These are phyloP conservation scores for Hedychridium roseum DNA, from an alignment of 2,888 invertebrate genomes.

Conservation along the genomic window DNA sequence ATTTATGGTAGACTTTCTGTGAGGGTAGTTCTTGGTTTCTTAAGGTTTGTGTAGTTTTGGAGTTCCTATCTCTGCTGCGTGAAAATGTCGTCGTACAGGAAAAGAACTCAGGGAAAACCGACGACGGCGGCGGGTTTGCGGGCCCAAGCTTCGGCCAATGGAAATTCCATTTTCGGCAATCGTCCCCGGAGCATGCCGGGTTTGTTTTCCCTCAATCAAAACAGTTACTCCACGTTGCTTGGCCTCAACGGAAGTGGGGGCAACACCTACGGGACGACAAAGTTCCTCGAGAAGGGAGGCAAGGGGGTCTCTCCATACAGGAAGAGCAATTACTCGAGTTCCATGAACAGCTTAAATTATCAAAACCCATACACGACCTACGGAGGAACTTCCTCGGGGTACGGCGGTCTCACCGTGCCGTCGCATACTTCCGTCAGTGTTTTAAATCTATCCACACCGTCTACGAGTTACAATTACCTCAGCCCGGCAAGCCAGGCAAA, in stretches of 20 bases:
- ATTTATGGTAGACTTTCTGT: too few species aligned
- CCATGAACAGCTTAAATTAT: constrained; percentile 63
- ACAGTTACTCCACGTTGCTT: constrained; percentile 51
- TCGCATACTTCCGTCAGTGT: constrained; percentile 66
- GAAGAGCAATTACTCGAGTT: constrained; percentile 60
- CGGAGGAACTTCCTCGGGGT: constrained; percentile 72
- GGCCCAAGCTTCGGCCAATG: constrained; percentile 62
- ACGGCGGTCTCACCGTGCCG: constrained; percentile 74
- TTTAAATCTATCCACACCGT: constrained; percentile 68
- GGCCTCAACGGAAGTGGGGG: constrained; percentile 32
- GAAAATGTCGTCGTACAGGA: constrained; percentile 59
- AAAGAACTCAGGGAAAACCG: constrained; percentile 58
- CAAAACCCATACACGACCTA: constrained; percentile 67
- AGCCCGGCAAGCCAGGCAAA: constrained; percentile 37
- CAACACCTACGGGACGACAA: constrained; percentile 47
- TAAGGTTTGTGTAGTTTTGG: too few species aligned
- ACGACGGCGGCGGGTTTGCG: constrained; percentile 60
- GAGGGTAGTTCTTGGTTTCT: too few species aligned
- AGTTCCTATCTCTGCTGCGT: not conserved
- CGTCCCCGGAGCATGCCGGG: constrained; percentile 56
- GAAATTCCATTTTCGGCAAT: constrained; percentile 60
- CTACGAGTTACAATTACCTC: constrained; percentile 52
- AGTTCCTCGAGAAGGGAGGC: constrained; percentile 38
- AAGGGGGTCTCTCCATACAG: constrained; percentile 39
- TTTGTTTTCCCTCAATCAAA: constrained; percentile 53